Percentiles rank a stretch among this genome's conserved stretches.
phyloP scores from a whole-genome alignment of 92 coral and sea anemone species.

The Phenganax marumi region DNA sequence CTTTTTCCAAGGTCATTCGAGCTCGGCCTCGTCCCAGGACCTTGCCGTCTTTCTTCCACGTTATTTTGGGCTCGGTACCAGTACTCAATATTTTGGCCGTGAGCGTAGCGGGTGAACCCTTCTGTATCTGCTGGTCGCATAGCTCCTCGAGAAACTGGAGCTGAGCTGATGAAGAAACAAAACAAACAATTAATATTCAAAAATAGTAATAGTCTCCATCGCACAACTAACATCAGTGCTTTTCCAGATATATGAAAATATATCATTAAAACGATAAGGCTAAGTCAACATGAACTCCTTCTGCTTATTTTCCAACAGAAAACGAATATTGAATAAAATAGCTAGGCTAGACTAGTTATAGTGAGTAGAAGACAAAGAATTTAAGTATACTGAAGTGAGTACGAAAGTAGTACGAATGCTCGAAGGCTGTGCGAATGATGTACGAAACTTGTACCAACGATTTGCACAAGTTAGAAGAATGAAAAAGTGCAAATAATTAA shows the following conservation, averaged over 20 bases:
- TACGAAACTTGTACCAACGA: slow-evolving; percentile 17
- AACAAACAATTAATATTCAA: too few species aligned
- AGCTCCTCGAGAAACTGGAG: slow-evolving; percentile 23
- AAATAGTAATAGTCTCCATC: too few species aligned
- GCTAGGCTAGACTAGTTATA: background rate
- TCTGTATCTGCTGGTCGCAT: slow-evolving; percentile 20
- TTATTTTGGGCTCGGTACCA: slow-evolving; percentile 64
- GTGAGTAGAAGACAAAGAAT: too few species aligned
- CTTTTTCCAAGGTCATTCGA: slow-evolving; percentile 31
- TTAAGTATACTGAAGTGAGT: background rate
- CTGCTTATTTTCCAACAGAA: too few species aligned
- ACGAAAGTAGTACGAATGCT: background rate
- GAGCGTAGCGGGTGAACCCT: slow-evolving; percentile 18
- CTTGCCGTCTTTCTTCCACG: slow-evolving; percentile 90
- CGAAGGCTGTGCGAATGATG: background rate
- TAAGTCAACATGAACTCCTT: too few species aligned
- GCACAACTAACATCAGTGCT: background rate
- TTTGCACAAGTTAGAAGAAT: background rate
- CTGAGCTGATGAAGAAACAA: background rate
- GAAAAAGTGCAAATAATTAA: background rate
- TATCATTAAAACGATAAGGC: too few species aligned
- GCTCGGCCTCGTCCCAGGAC: slow-evolving; percentile 61
- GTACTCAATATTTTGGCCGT: slow-evolving; percentile 48
- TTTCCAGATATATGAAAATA: background rate
- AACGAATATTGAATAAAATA: too few species aligned